Evolutionary conservation across 2,797 vertebrate species (phyloP).

Genomic region (Cheirogaleus major): DNA sequence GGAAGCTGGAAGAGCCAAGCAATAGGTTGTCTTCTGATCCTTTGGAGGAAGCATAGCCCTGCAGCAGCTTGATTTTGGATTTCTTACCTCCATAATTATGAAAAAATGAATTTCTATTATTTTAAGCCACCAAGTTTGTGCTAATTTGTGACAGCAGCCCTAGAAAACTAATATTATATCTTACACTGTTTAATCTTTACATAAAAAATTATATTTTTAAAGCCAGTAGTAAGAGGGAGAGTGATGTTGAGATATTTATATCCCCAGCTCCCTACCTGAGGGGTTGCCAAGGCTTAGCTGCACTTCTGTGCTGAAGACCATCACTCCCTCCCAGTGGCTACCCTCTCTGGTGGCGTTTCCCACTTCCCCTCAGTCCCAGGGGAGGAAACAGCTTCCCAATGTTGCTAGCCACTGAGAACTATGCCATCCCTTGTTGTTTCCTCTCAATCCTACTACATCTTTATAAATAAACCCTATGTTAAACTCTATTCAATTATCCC

Average conservation of each 20-base stretch:
- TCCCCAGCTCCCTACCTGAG: not conserved
- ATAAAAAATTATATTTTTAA: not conserved
- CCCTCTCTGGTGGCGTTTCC: not conserved
- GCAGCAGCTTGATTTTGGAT: not conserved
- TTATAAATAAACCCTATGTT: not conserved
- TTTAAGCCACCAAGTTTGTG: not conserved
- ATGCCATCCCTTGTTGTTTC: not conserved
- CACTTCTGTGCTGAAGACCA: not conserved
- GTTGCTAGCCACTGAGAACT: not conserved
- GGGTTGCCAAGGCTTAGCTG: not conserved
- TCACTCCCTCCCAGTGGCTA: not conserved
- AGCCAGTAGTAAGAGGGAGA: not conserved
- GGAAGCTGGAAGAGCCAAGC: not conserved
- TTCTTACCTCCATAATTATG: not conserved
- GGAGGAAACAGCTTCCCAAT: not conserved
- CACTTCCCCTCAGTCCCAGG: not conserved
- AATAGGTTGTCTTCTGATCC: not conserved
- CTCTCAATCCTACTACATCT: not conserved
- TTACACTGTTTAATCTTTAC: not conserved
- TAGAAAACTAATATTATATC: not conserved
- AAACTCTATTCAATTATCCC: not conserved
- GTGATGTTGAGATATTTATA: not conserved
- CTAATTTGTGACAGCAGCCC: not conserved
- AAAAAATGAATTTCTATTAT: not conserved
- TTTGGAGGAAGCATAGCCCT: not conserved